These are phyloP conservation scores for Gobius niger DNA, from an alignment of 2,113 vertebrate genomes.

Conservation along the genomic window DNA sequence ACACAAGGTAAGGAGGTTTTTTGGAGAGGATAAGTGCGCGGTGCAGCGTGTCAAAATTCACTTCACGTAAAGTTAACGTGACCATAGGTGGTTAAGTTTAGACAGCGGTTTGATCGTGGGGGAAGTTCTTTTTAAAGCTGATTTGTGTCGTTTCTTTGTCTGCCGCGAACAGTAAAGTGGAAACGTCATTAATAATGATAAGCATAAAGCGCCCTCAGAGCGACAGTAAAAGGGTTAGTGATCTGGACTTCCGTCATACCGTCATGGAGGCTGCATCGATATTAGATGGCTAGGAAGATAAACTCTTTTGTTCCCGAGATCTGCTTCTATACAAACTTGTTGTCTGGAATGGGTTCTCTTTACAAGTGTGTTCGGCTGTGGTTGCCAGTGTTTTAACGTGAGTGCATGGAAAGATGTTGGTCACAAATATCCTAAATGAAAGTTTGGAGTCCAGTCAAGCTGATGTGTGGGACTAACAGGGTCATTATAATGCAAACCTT, in stretches of 20 bases:
- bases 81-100: slow-evolving; percentile 5
- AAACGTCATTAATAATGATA: slow-evolving; percentile 8
- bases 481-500: no score
- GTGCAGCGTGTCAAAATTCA: background rate
- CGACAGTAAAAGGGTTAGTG: background rate
- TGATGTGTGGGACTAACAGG: background rate
- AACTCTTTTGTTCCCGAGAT: background rate
- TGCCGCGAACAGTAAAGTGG: slow-evolving; percentile 1
- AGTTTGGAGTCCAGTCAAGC: background rate
- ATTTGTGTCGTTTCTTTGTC: background rate
- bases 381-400: background rate
- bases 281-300: background rate
- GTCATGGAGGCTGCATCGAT: slow-evolving; percentile 3
- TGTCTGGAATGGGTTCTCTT: no score
- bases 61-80: slow-evolving; percentile 10
- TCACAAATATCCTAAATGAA: background rate
- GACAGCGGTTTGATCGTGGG: background rate
- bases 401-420: background rate
- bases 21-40: background rate
- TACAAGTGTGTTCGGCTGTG: background rate
- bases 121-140: background rate
- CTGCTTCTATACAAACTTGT: background rate
- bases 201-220: background rate
- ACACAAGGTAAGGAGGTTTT: background rate
- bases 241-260: background rate